Conservation (phyloP, 2,797 vertebrate species). For the Chiloscyllium punctatum region DNA sequence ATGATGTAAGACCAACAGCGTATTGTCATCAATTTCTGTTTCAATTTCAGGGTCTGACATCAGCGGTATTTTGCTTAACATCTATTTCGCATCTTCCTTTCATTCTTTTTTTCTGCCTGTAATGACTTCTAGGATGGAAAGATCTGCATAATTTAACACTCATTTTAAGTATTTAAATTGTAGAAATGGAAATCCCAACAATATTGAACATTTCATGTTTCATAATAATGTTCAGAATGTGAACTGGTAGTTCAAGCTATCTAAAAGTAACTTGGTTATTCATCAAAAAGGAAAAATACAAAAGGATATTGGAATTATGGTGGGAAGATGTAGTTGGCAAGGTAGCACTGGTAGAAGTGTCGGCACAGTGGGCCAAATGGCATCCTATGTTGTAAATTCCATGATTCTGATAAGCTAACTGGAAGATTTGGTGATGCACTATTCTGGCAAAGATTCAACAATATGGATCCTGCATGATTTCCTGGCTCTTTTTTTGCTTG, state of each 20-base stretch:
- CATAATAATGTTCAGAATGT: neutral
- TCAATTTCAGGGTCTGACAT: too few relatives aligned
- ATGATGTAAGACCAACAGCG: too few relatives aligned
- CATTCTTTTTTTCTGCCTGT: neutral
- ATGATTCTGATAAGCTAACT: neutral
- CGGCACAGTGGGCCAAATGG: neutral
- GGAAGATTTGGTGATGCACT: neutral
- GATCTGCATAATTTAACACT: neutral
- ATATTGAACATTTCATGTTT: neutral
- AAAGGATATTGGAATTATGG: neutral
- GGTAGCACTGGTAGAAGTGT: neutral
- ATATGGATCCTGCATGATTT: neutral
- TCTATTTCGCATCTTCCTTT: neutral
- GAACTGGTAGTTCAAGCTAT: neutral
- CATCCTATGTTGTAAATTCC: neutral
- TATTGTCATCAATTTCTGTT: too few relatives aligned
- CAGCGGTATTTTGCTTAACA: neutral
- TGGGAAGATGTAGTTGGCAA: neutral
- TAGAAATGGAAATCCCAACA: neutral
- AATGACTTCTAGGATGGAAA: neutral
- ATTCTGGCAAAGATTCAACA: neutral
- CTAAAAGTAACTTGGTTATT: neutral
- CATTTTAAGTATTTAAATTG: neutral
- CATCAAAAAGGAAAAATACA: neutral
- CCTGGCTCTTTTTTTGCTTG: neutral